Base-by-base conservation (phyloP, 2,888 invertebrate species). In the Drosophila colorata region DNA sequence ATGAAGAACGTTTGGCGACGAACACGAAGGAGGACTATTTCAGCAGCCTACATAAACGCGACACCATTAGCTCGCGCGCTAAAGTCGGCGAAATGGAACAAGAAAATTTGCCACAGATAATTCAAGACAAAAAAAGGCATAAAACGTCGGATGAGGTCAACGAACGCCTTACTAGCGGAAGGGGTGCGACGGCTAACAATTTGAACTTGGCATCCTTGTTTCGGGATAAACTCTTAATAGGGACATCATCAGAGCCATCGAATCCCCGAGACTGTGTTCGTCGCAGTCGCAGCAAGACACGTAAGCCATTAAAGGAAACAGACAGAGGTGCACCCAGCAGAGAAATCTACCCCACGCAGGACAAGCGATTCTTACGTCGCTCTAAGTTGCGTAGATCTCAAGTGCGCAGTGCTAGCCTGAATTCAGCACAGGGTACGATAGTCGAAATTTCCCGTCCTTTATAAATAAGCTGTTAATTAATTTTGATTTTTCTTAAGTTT, bases 41-140 rank as follows among this genome's bases (percentile, higher is more conserved):
- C 74, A 84, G 90, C 56, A 81, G 74, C 48, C 90, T 93, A 48
- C 89, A 93, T 75, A 90, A 90, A 60, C 90, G 90, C 49, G 88
- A 90, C 33, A 93, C 93, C 28, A 85, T 90, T 61, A 91, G 92
- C 58, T 93, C 90, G 57, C 91, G 91, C 67, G 92, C 93, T 47
- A 93, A 92, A 80, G n/a, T 74, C 51, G 53, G 38, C 7, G 44
- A 25, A n/a, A 46, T 16, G 41, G 35, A 40, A 0, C 43, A 74
- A 55, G 79, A 81, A 31, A 69, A 74, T 31, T 20, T 28, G 25
- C 38, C 38, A 4, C 31, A 28, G 14, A 16, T n/a, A 13, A n/a
- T 6, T 0, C 47, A 46, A 40, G 28, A 64, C 13, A 66, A 46
- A n/a, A 2, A 11, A 14, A 38, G 14, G 23, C 52, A 14, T 14